Evolutionary conservation across 2,888 invertebrate genomes (phyloP).

Genomic region (Monochamus alternatus): DNA sequence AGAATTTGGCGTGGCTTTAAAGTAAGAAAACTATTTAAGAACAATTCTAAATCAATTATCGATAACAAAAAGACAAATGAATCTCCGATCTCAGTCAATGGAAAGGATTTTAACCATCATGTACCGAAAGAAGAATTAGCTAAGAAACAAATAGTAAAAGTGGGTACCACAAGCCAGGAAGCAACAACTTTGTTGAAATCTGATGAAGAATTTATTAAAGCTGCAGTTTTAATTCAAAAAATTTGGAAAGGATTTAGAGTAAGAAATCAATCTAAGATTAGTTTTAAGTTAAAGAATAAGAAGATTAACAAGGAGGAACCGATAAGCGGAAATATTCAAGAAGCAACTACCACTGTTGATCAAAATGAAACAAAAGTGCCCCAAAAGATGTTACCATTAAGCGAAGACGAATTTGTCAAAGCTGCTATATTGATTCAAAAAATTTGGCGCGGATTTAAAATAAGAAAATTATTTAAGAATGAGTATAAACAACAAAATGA

Average conservation of each 20-base stretch:
- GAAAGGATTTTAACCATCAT: background rate
- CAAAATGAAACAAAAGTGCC: no score
- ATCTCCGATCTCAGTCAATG: background rate
- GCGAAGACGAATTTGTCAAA: conserved; percentile 23
- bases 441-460: conserved; percentile 46
- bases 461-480: conserved; percentile 30
- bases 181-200: background rate
- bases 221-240: conserved; percentile 41
- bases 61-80: background rate
- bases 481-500: background rate
- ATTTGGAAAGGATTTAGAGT: conserved; percentile 49
- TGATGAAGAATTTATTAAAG: conserved; percentile 18
- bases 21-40: conserved; percentile 28
- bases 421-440: conserved; percentile 35
- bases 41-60: background rate
- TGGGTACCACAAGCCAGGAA: background rate
- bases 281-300: no score
- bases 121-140: background rate
- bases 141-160: background rate
- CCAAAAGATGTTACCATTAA: no score
- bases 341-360: no score
- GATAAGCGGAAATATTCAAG: no score
- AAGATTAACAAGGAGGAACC: background rate
- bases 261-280: conserved; percentile 28
- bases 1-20: conserved; percentile 46